Base-by-base conservation (phyloP, 2,797 vertebrate species). In the Channallabes apus region DNA sequence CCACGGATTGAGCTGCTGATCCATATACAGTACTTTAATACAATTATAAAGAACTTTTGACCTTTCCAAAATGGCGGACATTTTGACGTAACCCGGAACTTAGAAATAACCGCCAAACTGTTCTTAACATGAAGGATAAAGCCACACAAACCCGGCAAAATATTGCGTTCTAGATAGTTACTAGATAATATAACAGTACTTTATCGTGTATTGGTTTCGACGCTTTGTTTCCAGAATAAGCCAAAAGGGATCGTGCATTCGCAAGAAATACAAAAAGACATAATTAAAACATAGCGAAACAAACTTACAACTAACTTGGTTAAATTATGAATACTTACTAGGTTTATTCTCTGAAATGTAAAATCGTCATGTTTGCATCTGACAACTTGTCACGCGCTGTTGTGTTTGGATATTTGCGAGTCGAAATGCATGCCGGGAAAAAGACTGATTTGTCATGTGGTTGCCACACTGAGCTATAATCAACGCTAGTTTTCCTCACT, bases 381-480 rank as follows among this genome's bases (percentile, higher is more conserved):
- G n/a, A 67, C 71, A 59, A 17, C 24, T 9, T 64, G 64, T 59
- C 51, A 58, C 22, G 15, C 22, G 29, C 18, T 4, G 27, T 14
- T 22, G 14, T 69, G 80, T 82, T 82, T 78, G 46, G 82, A 80
- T 80, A 69, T 88, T 85, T 27, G 27, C 80, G 79, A 64, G 84
- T 32, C 54, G 85, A 41, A 3, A 9, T 62, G 88, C 73, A 88
- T 85, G 61, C 41, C 12, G 85, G 88, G 85, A 82, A 68, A 58
- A 35, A 27, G 5, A 51, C 51, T 6, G 14, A 41, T 0, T 24
- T 29, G 22, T 64, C 2, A 1, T 17, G 8, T 9, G 41, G 41
- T 51, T 80, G 78, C 41, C 78, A 65, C 41, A 14, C 51, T 65
- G n/a, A 20, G 15, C 4, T 27, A 0, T 64, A 32, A 24, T 62